Evolutionary conservation across 2,113 vertebrate species (phyloP).

Genomic region (Toxotes jaculatrix): DNA sequence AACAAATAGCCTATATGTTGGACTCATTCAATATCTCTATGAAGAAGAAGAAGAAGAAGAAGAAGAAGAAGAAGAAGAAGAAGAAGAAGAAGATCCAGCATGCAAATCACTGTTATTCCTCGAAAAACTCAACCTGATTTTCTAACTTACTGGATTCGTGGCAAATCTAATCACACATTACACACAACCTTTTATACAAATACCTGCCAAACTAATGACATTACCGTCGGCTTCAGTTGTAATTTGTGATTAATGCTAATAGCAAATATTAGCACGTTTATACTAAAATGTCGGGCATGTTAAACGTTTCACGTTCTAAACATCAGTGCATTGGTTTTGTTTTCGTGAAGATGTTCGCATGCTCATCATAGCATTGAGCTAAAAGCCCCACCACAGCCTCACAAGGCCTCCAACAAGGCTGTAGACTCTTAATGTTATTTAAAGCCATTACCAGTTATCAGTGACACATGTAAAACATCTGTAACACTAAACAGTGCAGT

Average conservation of each 20-base stretch:
- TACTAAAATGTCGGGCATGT: background rate
- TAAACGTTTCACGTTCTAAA: background rate
- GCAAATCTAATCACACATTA: too few relatives aligned
- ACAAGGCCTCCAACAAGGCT: background rate
- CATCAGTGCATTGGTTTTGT: background rate
- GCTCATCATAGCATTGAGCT: background rate
- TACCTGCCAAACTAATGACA: too few relatives aligned
- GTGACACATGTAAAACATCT: constrained; percentile 24
- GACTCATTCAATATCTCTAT: constrained; percentile 15
- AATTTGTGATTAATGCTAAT: too few relatives aligned
- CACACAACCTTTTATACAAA: too few relatives aligned
- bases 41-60: background rate
- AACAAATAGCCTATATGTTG: constrained; percentile 36
- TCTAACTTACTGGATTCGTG: background rate
- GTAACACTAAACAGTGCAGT: constrained; percentile 40
- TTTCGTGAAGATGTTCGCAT: too few relatives aligned
- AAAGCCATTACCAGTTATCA: constrained; percentile 25
- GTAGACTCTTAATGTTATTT: background rate
- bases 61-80: background rate
- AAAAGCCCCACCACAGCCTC: background rate
- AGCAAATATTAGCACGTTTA: too few relatives aligned
- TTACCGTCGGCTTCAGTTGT: too few relatives aligned
- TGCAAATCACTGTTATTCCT: background rate
- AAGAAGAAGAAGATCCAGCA: background rate
- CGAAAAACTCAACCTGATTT: background rate